phyloP scores from a whole-genome alignment of 2,113 vertebrate species.

The Plecotus auritus region DNA sequence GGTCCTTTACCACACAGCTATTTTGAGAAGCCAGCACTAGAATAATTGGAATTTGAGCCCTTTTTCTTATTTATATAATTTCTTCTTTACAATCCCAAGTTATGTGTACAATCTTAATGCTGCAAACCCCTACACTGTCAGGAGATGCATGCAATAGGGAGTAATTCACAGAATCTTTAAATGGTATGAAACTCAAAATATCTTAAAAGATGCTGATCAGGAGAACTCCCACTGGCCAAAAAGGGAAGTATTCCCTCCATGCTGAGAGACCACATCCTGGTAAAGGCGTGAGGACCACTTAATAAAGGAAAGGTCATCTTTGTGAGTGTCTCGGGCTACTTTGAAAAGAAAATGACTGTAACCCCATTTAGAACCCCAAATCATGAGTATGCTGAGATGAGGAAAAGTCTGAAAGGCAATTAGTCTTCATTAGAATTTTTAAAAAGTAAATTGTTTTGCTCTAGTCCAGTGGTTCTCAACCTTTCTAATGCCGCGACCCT shows the following conservation, averaged over 20 bases:
- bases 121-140: neutral
- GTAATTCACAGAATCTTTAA: neutral
- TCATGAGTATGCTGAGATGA: neutral
- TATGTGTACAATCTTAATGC: neutral
- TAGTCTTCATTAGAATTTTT: neutral
- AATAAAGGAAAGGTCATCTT: neutral
- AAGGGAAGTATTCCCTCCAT: neutral
- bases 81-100: neutral
- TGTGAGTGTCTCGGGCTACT: neutral
- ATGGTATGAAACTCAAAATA: neutral
- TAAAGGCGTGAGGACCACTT: neutral
- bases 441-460: slow-evolving; percentile 26
- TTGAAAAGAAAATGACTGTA: neutral
- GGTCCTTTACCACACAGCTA: neutral
- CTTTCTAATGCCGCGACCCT: no score
- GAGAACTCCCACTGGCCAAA: neutral
- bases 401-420: neutral
- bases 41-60: neutral
- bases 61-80: slow-evolving; percentile 17
- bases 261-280: neutral
- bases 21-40: neutral
- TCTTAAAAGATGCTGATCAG: neutral
- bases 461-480: no score
- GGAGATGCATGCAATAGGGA: neutral
- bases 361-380: neutral